Evolutionary conservation across 2,888 invertebrate species (phyloP), one percentile per base, ranked within the genome.

Genomic region (Dicyrtomina minuta): DNA sequence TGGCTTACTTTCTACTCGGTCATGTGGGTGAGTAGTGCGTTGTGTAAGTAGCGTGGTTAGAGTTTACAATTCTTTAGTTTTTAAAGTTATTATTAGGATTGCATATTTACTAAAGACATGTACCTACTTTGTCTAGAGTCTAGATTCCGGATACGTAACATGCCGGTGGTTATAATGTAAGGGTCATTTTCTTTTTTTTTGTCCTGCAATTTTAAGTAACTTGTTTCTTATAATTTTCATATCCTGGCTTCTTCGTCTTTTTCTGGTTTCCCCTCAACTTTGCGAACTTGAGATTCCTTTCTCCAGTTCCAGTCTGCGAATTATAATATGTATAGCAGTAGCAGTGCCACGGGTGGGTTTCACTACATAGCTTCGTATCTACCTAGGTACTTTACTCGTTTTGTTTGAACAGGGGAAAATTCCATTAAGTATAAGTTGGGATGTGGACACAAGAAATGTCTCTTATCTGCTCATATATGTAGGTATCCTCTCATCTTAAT

Each of bases 371-470:
- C 27, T 33, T 20, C 17, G n/a, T n/a, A 3, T 58, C 58, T 3
- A 10, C 20, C 24, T 43, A n/a, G n/a, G n/a, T n/a, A 44, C 13
- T 60, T n/a, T n/a, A 15, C 12, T 13, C 2, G 5, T 43, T 17
- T 20, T 6, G 1, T 24, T 46, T 46, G 46, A 46, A 46, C 3
- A 33, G 33, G 33, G 22, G 20, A 53, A 53, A 60, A 61, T 15
- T 61, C 61, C 46, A 61, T 61, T 61, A 33, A 33, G 33, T 33
- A 61, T 61, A 3, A 24, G 15, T 1, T 8, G 27, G 46, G 26
- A 44, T 61, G 46, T 61, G 44, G 61, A 61, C 61, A 61, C 46
- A 61, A 61, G 61, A 61, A 46, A 44, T 61, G 61, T 46, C 46
- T 46, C 46, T 46, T 27, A n/a, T 46, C 26, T 39, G 33, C 58